Evolutionary conservation across 2,797 vertebrate genomes (phyloP).

Genomic region (Etheostoma nigrum): DNA sequence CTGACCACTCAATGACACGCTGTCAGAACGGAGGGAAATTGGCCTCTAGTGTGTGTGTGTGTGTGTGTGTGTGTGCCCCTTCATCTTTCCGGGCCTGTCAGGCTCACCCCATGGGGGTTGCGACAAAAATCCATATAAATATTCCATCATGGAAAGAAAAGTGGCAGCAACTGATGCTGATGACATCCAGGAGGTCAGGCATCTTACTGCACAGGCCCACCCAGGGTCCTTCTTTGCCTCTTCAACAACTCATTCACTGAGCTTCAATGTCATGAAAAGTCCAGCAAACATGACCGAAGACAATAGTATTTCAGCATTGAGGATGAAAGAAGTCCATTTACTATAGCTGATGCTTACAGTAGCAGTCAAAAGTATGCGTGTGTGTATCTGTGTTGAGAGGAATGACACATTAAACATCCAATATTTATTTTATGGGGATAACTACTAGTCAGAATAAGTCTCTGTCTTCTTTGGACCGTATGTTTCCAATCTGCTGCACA

Average conservation of each 20-base stretch:
- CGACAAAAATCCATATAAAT: constrained; percentile 67
- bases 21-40: constrained; percentile 49
- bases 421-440: not conserved
- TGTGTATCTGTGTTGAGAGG: not conserved
- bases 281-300: constrained; percentile 11
- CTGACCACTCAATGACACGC: constrained; percentile 62
- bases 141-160: constrained; percentile 67
- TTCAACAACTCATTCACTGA: constrained; percentile 29
- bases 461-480: not conserved
- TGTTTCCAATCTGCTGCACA: not conserved
- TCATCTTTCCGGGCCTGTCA: constrained; percentile 63
- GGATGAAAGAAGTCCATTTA: not conserved
- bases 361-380: not conserved
- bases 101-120: constrained; percentile 39
- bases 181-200: constrained; percentile 56
- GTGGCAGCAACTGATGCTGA: constrained; percentile 45
- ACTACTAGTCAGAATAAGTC: not conserved
- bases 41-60: constrained; percentile 25
- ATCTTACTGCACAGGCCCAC: constrained; percentile 35
- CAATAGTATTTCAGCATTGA: not conserved
- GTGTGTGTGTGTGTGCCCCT: constrained; percentile 2
- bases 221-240: constrained; percentile 33
- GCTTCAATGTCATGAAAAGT: constrained; percentile 3
- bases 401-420: not conserved
- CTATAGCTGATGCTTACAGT: not conserved